Evolutionary conservation across 1,140 invertebrate species (phyloP), one percentile per base, ranked within the genome.

Genomic region (Pinna nobilis): DNA sequence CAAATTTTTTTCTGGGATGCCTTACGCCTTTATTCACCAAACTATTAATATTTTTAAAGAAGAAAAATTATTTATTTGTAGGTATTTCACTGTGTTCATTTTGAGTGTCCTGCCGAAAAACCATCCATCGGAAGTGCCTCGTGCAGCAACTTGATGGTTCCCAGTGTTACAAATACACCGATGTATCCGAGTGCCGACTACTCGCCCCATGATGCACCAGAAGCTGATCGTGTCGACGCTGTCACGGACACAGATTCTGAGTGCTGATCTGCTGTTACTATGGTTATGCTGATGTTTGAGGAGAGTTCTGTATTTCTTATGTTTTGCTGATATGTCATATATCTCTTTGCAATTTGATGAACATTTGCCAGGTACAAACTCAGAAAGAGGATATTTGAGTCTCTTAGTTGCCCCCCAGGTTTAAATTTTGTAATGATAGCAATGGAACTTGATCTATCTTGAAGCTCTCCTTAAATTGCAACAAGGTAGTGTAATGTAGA

Each of bases 81-180:
- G 95, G 96, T 98, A 53, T 99, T 99, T 88, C 98, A 99, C 87
- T 96, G 96, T 88, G 97, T 99, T 32, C 97, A 99, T 89, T 95
- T 99, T 88, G 98, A 99, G 90, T 98, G 96, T 87, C 97, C 97
- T 13, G 82, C 82, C 15, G 83, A 85, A 51, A 74, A 60, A 20
- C 65, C 71, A 5, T 51, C 44, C 55, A 28, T 20, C 25, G 28
- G 74, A 51, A 11, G 32, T 73, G 65, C 13, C 59, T 47, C 28
- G 53, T 57, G 37, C 61, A 59, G 66, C 69, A 55, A 47, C 68
- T 47, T 50, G 30, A 55, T 47, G 47, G 35, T 51, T 35, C 57
- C 28, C 33, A 53, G 25, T 41, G 50, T 32, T 11, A 35, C 28
- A 23, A 74, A 32, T 49, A 74, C 72, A 13, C 74, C 75, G 18